Evolutionary conservation across 2,113 vertebrate genomes (phyloP).

Genomic region (Chauna torquata): DNA sequence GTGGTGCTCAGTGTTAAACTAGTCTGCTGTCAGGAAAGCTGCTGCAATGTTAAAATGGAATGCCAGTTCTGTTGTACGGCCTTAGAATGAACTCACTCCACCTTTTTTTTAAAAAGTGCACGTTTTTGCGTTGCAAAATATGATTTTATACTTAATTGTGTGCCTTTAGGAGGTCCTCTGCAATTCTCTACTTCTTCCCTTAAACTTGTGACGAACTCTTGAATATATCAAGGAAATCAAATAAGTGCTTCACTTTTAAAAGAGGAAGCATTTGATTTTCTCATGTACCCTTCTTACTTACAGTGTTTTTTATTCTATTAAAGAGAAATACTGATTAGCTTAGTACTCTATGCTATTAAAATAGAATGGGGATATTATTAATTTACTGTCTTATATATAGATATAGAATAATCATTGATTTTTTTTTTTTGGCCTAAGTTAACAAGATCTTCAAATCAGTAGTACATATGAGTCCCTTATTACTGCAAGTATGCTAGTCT

Average conservation of each 20-base stretch:
- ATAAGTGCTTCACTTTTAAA: background rate
- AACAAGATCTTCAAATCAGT: background rate
- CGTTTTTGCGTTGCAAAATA: background rate
- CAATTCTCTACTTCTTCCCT: background rate
- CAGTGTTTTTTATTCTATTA: background rate
- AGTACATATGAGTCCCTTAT: background rate
- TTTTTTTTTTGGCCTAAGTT: background rate
- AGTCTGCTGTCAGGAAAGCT: slow-evolving; percentile 51
- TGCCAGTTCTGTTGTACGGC: slow-evolving; percentile 2
- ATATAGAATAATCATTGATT: rapidly evolving
- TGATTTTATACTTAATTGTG: background rate
- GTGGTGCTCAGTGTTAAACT: slow-evolving; percentile 50
- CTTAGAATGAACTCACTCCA: background rate
- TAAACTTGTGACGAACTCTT: background rate
- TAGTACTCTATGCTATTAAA: background rate
- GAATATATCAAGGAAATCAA: background rate
- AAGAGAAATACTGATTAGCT: background rate
- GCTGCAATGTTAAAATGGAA: slow-evolving; percentile 51
- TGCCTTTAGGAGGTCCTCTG: background rate
- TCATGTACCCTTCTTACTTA: background rate
- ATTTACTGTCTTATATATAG: background rate
- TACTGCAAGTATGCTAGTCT: background rate
- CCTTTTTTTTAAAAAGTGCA: background rate
- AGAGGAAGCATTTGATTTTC: background rate
- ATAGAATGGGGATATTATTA: background rate